A percentile compares a stretch with the other conserved stretches of the same genome.
These are phyloP conservation scores for Podabrus alpinus DNA, from an alignment of 2,888 invertebrate genomes.

Conservation along the genomic window DNA sequence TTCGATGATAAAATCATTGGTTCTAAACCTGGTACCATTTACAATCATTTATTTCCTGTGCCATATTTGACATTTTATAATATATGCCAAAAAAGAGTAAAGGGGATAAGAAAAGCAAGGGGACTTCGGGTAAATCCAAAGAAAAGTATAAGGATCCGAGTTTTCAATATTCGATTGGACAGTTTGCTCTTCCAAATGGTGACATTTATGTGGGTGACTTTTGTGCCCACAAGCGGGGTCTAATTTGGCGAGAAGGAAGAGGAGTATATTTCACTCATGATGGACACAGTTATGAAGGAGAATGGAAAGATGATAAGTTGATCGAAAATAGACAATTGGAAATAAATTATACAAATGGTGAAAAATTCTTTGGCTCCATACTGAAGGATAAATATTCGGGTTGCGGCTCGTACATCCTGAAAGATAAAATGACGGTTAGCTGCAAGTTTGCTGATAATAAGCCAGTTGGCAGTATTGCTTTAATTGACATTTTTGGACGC, in stretches of 20 bases:
- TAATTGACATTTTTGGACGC: constrained; percentile 60
- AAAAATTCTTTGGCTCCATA: constrained; percentile 58
- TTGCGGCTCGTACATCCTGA: constrained; percentile 58
- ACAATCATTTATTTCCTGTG: neutral
- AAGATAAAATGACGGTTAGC: constrained; percentile 57
- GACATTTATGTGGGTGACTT: constrained; percentile 64
- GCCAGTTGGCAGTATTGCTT: constrained; percentile 54
- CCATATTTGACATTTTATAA: neutral
- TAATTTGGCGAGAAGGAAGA: constrained; percentile 51
- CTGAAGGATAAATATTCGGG: constrained; percentile 59
- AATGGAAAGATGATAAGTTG: constrained; percentile 62
- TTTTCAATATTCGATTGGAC: constrained; percentile 42
- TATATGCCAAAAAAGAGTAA: neutral
- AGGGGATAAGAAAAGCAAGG: neutral
- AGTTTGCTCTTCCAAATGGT: constrained; percentile 60
- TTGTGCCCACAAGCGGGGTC: constrained; percentile 59
- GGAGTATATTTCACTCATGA: constrained; percentile 65
- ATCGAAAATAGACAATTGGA: constrained; percentile 48
- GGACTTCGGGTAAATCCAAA: neutral
- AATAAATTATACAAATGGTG: constrained; percentile 57
- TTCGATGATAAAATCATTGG: neutral
- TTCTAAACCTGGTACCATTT: neutral
- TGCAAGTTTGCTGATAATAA: constrained; percentile 60
- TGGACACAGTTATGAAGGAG: constrained; percentile 61
- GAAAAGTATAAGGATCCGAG: constrained; percentile 25